phyloP scores from a whole-genome alignment of 2,888 invertebrate species.

The Xestia xanthographa region DNA sequence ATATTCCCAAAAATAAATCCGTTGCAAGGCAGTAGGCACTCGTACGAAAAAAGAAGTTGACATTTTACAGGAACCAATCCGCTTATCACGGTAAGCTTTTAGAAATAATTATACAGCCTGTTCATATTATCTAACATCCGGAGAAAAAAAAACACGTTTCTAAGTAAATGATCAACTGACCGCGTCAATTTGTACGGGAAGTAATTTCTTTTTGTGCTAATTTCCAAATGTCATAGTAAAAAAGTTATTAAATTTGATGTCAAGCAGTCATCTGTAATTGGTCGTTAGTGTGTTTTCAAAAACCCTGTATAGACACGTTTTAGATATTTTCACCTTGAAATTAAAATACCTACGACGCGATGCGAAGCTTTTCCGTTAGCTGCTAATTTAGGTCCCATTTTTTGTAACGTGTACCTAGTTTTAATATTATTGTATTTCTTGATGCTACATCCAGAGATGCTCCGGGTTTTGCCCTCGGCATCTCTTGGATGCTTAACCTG shows the following conservation, averaged over 20 bases:
- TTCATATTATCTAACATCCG: not conserved
- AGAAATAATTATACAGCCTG: constrained; percentile 11
- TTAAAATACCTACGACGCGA: constrained; percentile 8
- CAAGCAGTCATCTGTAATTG: not conserved
- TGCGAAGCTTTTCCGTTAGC: not conserved
- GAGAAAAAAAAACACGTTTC: not conserved
- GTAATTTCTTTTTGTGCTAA: not conserved
- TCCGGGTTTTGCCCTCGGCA: not conserved
- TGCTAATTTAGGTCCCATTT: not conserved
- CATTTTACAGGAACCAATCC: not conserved
- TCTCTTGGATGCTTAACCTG: not conserved
- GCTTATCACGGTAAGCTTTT: not conserved
- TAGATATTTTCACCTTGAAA: constrained; percentile 19
- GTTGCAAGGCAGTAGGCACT: not conserved
- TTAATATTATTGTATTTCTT: not conserved
- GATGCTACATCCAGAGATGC: not conserved
- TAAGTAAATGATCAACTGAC: not conserved
- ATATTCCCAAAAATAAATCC: not conserved
- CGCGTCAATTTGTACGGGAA: not conserved
- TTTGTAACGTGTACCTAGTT: not conserved
- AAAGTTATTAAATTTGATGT: not conserved
- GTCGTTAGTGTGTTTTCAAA: not conserved
- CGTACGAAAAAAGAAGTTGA: not conserved
- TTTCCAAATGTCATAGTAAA: not conserved
- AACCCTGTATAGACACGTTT: not conserved